Base-by-base conservation (phyloP, 2,113 vertebrate genomes). In the Tricholaema leucomelas region DNA sequence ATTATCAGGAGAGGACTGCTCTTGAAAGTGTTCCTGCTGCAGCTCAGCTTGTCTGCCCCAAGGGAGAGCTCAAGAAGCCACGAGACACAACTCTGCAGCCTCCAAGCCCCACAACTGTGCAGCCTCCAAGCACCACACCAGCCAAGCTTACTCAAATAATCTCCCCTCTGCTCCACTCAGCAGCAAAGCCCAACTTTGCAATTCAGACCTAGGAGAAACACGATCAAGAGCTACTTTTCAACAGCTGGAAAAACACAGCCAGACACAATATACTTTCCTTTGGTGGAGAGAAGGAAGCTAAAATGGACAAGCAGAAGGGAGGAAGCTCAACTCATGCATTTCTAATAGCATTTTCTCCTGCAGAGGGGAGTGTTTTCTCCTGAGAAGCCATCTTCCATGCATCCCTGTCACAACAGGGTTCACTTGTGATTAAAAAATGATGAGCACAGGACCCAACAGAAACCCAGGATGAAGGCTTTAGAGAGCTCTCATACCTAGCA, bases 111-210 rank as follows among this genome's bases (percentile, higher is more conserved):
- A 44, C 65, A 48, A 30, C 33, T 64, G 40, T n/a, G 71, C 30
- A 33, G 48, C 23, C 74, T 64, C 58, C 28, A 31, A 63, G 55
- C 78, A 78, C 74, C 80, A 44, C 65, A 48, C n/a, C 35, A 42
- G 12, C 38, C 73, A 36, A 77, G 20, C 64, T 73, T 85, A 61
- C 65, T 70, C 76, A 96, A 80, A 95, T 36, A 91, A 91, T 87
- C 50, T 80, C 78, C 69, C 44, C 42, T 66, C 24, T 75, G 48
- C 69, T 71, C 76, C 79, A 66, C 60, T 73, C 31, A 19, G 54
- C 73, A 72, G 52, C 73, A 66, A 81, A 87, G 52, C 28, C 61
- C 12, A 5, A 7, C 65, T 61, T 61, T 36, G 28, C 42, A 81
- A 63, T 50, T 46, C 65, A 54, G 85, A 52, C 44, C 67, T 33